Evolutionary conservation across 2,113 vertebrate species (phyloP), one percentile per base, ranked within the genome.

Genomic region (Xiphophorus maculatus): DNA sequence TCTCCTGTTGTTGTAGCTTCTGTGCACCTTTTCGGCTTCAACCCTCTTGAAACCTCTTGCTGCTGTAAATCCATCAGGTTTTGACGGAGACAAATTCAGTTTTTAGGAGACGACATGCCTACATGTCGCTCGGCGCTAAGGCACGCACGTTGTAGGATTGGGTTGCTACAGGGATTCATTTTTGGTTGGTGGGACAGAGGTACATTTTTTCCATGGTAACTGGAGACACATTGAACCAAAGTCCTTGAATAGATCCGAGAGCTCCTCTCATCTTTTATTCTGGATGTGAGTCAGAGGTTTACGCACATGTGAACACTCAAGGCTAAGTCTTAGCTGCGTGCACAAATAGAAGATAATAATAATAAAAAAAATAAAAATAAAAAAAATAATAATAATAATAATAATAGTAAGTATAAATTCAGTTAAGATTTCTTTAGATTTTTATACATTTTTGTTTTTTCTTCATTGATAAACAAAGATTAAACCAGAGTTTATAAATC

Each of bases 201-300:
- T 82, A 81, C 0, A 84, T 87, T 74, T 91, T 93, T 93, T 92
- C 87, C 88, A 91, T 82, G 87, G 91, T 93, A 93, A 94, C 90
- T 66, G 73, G 87, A 94, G 87, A 78, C 75, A 75, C 65, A 87
- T 89, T 91, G 91, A 82, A 88, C 79, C 69, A 29, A 32, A 67
- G 87, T 73, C 90, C 90, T 92, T 92, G 91, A 91, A 90, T 85
- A 84, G 86, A 90, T 84, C 74, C 60, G 74, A 87, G 82, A 90
- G 69, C 44, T 76, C 78, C 54, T 66, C 73, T 86, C 83, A 81
- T 69, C 84, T 89, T 87, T 92, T 90, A 89, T 79, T 85, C 40
- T 69, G 79, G 88, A 86, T 83, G 63, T 72, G 85, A 90, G 85
- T 89, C 84, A 61, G 76, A 68, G 44, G 71, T 79, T 80, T 71